Evolutionary conservation across 1,140 invertebrate genomes (phyloP), one percentile per base, ranked within the genome.

Genomic region (Vanessa atalanta): DNA sequence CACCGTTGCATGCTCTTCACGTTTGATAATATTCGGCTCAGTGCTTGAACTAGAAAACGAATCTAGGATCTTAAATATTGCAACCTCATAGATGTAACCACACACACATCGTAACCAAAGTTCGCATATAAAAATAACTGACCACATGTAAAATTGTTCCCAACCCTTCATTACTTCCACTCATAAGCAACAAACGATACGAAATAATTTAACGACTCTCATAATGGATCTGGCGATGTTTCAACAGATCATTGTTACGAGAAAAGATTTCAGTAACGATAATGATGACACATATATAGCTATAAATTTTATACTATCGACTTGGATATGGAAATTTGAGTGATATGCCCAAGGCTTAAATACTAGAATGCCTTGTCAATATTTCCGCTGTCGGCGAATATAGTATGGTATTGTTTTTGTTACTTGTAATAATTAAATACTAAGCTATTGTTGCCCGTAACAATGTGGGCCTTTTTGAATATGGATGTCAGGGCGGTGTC

Each of bases 201-300:
- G 57, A 31, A 61, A 61, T 61, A 61, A 61, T 61, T 61, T 61
- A 61, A 61, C 57, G 57, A 61, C 31, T n/a, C 57, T 15, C 57
- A 61, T 61, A 61, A 61, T 37, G 57, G 57, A 4, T 26, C 31
- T 57, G 53, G 57, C 31, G 57, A 37, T 31, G 31, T 61, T 61
- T 61, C 31, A 37, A 61, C 57, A 57, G 53, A 57, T 57, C 53
- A 57, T 57, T 57, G 16, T 57, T 57, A 57, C 53, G 53, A 23
- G 11, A 20, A 57, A 23, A 23, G 7, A 57, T 16, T 57, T 57
- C 53, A 57, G 48, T 43, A 43, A 57, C 16, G 23, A 57, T 57
- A 57, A 57, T 57, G 53, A 57, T 57, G 16, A 57, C n/a, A 53
- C 7, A 53, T 3, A 23, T 57, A 23, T 23, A 57, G 16, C 11